Evolutionary conservation across 2,888 invertebrate species (phyloP), one percentile per base, ranked within the genome.

Genomic region (Heliconius cydno): DNA sequence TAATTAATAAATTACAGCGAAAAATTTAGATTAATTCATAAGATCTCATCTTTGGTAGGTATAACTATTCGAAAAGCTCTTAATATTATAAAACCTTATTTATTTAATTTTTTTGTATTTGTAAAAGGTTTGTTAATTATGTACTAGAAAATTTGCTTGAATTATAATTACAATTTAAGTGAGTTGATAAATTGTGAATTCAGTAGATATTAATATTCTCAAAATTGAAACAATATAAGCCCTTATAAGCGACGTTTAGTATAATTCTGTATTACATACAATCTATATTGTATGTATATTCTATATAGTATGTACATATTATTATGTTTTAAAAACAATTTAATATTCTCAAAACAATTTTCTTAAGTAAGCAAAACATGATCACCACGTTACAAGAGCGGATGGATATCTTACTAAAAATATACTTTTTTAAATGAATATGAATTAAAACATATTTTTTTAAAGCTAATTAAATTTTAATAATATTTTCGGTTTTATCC

Each of bases 21-120:
- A 91, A 90, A 93, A 91, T 92, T 93, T 90, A 86, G 92, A 92
- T 90, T 90, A 91, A 87, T 92, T 94, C 93, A 94, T 94, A 94
- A 94, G 94, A 94, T 92, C 91, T 92, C 90, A 89, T 90, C 86
- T 89, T 90, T 92, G 90, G 90, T 91, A 91, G 92, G 92, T 94
- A 94, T 93, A 52, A 93, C 93, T 92, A 93, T 87, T 93, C 91
- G 84, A 93, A 94, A 94, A 93, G 94, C 93, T 92, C 93, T 93
- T 93, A 93, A 90, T 88, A 91, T 92, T 94, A 93, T 90, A 91
- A 90, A 87, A 85, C 86, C 91, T 91, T 92, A 91, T 85, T 85
- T 85, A 85, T 84, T 88, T 87, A 70, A 77, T 87, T 88, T 80
- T 87, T 85, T 89, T 89, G 89, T 90, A 88, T 84, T 85, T 89